phyloP scores from a whole-genome alignment of 2,797 vertebrate species.

The Erpetoichthys calabaricus region DNA sequence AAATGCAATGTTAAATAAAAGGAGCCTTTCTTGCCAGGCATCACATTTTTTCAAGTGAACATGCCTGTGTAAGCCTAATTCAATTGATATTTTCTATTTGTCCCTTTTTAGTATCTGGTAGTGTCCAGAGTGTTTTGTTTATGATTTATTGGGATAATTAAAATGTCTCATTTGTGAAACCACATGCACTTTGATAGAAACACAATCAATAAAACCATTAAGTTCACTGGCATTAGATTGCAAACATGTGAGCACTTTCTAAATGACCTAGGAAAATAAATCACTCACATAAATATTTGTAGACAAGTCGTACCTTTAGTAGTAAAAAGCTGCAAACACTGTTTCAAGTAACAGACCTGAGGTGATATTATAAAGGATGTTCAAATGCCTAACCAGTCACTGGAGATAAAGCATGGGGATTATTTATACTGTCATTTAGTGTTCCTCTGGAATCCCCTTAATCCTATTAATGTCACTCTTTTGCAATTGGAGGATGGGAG shows the following conservation, averaged over 20 bases:
- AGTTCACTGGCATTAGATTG: constrained; percentile 26
- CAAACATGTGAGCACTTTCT: constrained; percentile 29
- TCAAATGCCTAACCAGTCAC: constrained; percentile 8
- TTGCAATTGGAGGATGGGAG: no score
- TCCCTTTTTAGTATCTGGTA: background rate
- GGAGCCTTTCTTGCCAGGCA: no score
- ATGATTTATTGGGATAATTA: constrained; percentile 35
- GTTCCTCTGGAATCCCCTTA: constrained; percentile 19
- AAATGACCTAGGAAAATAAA: constrained; percentile 28
- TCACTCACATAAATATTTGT: constrained; percentile 28
- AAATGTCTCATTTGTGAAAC: constrained; percentile 36
- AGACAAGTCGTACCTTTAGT: constrained; percentile 17
- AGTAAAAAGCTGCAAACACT: constrained; percentile 3
- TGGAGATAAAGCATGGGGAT: constrained; percentile 14
- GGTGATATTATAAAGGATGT: no score
- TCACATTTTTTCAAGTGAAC: background rate
- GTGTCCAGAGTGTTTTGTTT: constrained; percentile 4
- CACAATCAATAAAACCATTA: constrained; percentile 41
- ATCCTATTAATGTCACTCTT: constrained; percentile 28
- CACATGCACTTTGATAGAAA: constrained; percentile 27
- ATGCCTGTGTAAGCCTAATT: constrained; percentile 7
- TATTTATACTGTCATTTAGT: constrained; percentile 27
- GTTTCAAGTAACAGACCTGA: no score
- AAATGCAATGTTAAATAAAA: no score
- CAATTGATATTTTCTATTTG: constrained; percentile 5